Percentiles rank a stretch among this genome's conserved stretches.
These are phyloP conservation scores for Enteromius viviparus DNA, from an alignment of 2,797 vertebrate genomes.

Conservation along the genomic window DNA sequence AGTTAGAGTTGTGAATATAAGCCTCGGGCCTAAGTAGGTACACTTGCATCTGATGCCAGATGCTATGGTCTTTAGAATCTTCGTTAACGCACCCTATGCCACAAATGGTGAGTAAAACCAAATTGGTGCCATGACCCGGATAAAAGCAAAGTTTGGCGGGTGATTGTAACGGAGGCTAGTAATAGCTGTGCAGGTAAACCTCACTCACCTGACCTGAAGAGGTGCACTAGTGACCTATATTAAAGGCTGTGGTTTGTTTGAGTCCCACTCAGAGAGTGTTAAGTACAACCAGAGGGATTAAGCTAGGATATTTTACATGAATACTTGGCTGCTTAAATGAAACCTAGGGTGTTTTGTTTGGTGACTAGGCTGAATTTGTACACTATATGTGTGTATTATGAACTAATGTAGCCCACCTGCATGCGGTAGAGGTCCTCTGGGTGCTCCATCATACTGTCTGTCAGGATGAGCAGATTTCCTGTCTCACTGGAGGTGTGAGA, in stretches of 20 bases:
- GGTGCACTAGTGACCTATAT: not conserved
- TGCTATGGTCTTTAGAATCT: no score
- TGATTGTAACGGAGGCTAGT: not conserved
- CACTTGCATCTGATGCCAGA: not conserved
- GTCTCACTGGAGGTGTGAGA: slow-evolving; percentile 96
- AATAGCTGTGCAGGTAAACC: not conserved
- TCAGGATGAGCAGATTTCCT: slow-evolving; percentile 92
- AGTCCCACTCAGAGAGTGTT: not conserved
- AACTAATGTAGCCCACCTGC: slow-evolving; percentile 82
- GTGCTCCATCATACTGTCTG: slow-evolving; percentile 90
- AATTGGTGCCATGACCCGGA: not conserved
- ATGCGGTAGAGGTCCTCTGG: slow-evolving; percentile 94
- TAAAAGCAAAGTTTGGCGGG: no score
- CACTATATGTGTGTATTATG: not conserved
- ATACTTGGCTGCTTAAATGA: not conserved
- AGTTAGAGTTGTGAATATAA: not conserved
- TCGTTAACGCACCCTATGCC: no score
- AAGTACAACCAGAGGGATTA: not conserved
- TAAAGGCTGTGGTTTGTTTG: not conserved
- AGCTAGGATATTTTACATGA: not conserved
- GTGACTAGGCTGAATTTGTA: not conserved
- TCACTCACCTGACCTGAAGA: not conserved
- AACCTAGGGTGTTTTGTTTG: not conserved
- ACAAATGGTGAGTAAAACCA: no score
- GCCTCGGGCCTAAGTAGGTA: not conserved